phyloP scores from a whole-genome alignment of 2,113 vertebrate genomes.

The Ptilorrhoa leucosticta region DNA sequence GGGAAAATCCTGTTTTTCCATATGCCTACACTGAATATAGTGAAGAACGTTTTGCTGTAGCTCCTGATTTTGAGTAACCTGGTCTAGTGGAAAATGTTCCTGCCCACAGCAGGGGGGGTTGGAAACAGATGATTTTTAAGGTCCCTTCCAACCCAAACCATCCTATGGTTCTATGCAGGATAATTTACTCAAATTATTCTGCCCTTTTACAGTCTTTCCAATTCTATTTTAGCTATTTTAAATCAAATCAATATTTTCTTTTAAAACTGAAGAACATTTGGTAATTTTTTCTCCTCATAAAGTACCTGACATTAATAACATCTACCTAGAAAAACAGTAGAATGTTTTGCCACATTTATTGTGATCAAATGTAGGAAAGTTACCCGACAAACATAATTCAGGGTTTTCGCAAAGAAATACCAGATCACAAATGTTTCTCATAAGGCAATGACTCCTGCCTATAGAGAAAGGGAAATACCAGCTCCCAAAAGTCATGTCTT shows the following conservation, averaged over 20 bases:
- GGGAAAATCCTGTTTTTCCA: background rate
- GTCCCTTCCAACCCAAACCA: background rate
- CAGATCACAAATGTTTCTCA: background rate
- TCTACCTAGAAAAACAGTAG: background rate
- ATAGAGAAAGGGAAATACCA: constrained; percentile 12
- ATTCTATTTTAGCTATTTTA: background rate
- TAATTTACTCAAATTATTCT: background rate
- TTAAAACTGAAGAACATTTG: background rate
- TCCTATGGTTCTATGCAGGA: background rate
- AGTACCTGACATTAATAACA: background rate
- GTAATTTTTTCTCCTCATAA: background rate
- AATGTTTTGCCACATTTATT: background rate
- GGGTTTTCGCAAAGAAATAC: background rate
- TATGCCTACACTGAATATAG: background rate
- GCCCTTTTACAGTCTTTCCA: background rate
- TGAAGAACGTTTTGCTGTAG: background rate
- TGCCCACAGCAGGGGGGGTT: too few relatives aligned
- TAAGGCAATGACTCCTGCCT: background rate
- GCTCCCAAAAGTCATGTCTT: background rate
- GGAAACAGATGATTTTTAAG: background rate
- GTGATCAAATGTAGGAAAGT: background rate
- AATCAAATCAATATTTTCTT: background rate
- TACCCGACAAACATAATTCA: background rate
- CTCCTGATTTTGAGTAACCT: background rate
- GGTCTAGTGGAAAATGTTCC: background rate